phyloP scores from a whole-genome alignment of 2,113 vertebrate species.

The Pterocles orientalis region DNA sequence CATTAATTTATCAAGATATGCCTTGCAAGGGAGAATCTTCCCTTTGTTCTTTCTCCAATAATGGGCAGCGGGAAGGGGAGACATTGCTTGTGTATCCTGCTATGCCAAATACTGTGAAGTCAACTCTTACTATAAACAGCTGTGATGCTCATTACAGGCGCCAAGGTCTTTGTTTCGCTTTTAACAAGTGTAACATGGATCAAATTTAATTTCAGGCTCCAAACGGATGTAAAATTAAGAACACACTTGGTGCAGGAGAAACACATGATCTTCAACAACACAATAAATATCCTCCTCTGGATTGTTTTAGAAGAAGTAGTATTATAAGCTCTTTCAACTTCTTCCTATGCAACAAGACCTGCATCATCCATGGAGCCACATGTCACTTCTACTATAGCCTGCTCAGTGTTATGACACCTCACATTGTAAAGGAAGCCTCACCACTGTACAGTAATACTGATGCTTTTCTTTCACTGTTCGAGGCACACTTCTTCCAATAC shows the following conservation, averaged over 20 bases:
- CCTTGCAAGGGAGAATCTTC: background rate
- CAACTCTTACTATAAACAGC: background rate
- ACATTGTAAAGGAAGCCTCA: background rate
- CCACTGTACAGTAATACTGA: background rate
- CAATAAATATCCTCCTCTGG: background rate
- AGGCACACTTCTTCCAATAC: background rate
- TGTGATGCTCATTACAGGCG: background rate
- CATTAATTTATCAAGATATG: background rate
- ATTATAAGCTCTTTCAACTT: background rate
- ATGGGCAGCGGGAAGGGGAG: background rate
- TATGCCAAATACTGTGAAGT: background rate
- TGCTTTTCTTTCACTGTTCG: background rate
- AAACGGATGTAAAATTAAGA: slow-evolving; percentile 32
- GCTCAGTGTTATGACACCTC: background rate
- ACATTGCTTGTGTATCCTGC: background rate
- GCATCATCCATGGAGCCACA: background rate
- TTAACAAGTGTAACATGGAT: background rate
- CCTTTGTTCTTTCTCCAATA: background rate
- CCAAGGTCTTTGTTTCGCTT: slow-evolving; percentile 28
- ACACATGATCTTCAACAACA: background rate
- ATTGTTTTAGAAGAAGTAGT: background rate
- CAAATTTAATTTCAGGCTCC: slow-evolving; percentile 35
- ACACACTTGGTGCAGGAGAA: slow-evolving; percentile 10
- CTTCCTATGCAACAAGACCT: background rate
- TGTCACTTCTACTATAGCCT: background rate